phyloP scores from a whole-genome alignment of 2,113 vertebrate genomes.

The Hemiprocne comata region DNA sequence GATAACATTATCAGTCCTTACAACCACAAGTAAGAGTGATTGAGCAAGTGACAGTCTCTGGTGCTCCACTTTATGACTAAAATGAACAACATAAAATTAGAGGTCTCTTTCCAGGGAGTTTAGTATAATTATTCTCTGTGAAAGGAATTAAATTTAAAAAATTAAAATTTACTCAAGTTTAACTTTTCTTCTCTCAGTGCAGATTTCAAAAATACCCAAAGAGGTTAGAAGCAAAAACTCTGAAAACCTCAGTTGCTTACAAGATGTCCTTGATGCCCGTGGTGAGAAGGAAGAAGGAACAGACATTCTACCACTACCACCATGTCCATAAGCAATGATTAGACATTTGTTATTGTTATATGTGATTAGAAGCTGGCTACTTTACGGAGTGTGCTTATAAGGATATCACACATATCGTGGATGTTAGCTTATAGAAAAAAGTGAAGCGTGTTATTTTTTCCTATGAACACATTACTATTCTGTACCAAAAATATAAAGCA shows the following conservation, averaged over 20 bases:
- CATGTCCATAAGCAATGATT: not conserved
- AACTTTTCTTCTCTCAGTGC: not conserved
- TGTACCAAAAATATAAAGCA: not conserved
- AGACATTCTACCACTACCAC: not conserved
- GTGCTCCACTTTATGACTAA: not conserved
- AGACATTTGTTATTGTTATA: rapidly evolving
- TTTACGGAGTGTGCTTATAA: not conserved
- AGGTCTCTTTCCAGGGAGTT: not conserved
- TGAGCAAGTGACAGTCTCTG: not conserved
- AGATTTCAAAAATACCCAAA: not conserved
- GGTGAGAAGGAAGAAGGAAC: not conserved
- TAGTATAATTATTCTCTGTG: not conserved
- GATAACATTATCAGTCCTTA: not conserved
- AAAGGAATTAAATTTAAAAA: not conserved
- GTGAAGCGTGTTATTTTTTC: not conserved
- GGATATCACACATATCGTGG: not conserved
- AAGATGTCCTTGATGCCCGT: not conserved
- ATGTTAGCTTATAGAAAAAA: not conserved
- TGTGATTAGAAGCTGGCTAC: not conserved
- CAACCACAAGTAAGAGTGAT: not conserved
- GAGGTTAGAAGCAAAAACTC: not conserved
- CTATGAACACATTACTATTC: not conserved
- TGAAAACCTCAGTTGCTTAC: not conserved
- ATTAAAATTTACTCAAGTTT: not conserved
- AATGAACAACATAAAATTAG: not conserved